These are phyloP conservation scores for Dinomys branickii DNA, from an alignment of 2,113 vertebrate genomes.

Conservation along the genomic window DNA sequence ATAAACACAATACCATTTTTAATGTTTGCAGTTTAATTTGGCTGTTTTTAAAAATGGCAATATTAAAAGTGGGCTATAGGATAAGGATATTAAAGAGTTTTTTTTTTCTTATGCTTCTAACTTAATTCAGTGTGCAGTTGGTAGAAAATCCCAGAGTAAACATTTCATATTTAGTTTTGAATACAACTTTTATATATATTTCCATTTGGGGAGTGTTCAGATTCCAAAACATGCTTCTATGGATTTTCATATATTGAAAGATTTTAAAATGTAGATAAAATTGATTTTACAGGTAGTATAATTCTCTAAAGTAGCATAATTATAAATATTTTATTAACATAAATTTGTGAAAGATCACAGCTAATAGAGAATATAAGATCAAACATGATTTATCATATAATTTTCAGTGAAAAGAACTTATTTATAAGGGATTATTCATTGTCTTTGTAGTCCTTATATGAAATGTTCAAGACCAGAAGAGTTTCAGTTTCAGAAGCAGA, in stretches of 20 bases:
- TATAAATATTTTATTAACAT: not conserved
- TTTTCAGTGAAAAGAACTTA: not conserved
- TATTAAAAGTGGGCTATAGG: constrained; percentile 35
- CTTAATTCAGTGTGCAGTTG: not conserved
- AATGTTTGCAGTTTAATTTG: not conserved
- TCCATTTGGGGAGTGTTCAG: not conserved
- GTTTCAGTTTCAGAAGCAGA: not conserved
- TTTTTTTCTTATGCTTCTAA: constrained; percentile 14
- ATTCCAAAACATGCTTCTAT: constrained; percentile 21
- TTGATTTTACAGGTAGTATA: not conserved
- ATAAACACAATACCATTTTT: not conserved
- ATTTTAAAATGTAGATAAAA: constrained; percentile 40
- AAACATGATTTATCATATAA: not conserved
- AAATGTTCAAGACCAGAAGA: not conserved
- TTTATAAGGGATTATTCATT: not conserved
- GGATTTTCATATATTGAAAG: not conserved
- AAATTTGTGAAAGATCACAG: constrained; percentile 23
- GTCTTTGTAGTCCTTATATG: not conserved
- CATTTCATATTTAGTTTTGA: not conserved
- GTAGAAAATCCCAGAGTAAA: not conserved
- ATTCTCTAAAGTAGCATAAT: not conserved
- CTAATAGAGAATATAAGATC: not conserved
- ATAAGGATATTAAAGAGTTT: not conserved
- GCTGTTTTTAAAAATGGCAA: not conserved
- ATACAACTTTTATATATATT: constrained; percentile 44